phyloP scores from a whole-genome alignment of 2,797 vertebrate species.

The Staurois parvus region DNA sequence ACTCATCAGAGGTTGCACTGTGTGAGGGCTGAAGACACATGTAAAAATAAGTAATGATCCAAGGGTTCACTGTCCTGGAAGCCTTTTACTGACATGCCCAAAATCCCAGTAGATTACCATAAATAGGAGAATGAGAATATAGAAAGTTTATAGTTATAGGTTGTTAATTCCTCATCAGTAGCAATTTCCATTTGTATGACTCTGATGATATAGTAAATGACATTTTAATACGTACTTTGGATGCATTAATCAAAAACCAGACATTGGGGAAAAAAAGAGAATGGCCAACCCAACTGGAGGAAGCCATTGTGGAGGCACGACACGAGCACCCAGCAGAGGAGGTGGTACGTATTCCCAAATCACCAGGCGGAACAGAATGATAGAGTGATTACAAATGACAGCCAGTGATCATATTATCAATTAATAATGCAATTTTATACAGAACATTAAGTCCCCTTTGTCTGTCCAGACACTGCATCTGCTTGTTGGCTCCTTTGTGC shows the following conservation, averaged over 20 bases:
- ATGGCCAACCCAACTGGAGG: neutral
- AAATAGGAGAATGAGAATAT: neutral
- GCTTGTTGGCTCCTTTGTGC: slow-evolving; percentile 28
- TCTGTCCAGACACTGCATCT: slow-evolving; percentile 29
- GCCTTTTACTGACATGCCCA: too few species aligned
- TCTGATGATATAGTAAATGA: neutral
- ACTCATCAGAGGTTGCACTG: neutral
- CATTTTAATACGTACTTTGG: neutral
- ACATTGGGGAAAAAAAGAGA: neutral
- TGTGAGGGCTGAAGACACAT: too few species aligned
- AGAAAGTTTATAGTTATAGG: neutral
- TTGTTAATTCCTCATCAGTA: neutral
- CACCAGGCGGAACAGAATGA: neutral
- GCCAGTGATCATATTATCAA: slow-evolving; percentile 33
- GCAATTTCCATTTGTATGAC: neutral
- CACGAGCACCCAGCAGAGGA: neutral
- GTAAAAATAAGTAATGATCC: neutral
- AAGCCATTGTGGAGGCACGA: neutral
- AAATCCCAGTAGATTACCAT: too few species aligned
- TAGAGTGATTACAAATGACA: slow-evolving; percentile 22
- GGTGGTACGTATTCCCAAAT: neutral
- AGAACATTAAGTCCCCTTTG: slow-evolving; percentile 32
- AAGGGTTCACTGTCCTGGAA: too few species aligned
- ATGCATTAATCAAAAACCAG: neutral
- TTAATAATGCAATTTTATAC: slow-evolving; percentile 34